A percentile compares a stretch with the other conserved stretches of the same genome.
These are phyloP conservation scores for Odontamblyopus rebecca DNA, from an alignment of 2,797 vertebrate species.

Conservation along the genomic window DNA sequence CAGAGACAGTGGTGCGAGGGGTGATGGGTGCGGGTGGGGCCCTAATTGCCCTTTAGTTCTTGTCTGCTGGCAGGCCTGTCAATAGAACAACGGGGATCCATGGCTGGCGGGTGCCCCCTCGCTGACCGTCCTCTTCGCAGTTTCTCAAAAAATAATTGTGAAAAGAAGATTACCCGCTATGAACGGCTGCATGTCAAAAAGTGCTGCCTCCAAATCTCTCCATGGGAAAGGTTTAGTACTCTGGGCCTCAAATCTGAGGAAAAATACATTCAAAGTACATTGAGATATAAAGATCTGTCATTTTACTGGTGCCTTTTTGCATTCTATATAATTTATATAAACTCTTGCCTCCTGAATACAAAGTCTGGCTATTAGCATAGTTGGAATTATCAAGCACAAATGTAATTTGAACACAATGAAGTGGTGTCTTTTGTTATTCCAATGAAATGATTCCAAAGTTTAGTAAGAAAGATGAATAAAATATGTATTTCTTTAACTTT, in stretches of 20 bases:
- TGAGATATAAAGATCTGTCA: neutral
- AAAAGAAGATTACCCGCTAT: conserved; percentile 22
- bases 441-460: neutral
- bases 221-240: neutral
- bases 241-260: neutral
- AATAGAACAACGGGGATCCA: conserved; percentile 56
- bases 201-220: neutral
- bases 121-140: conserved; percentile 17
- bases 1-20: conserved; percentile 37
- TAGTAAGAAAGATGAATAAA: neutral
- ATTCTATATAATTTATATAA: too few relatives aligned
- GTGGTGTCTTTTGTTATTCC: neutral
- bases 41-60: conserved; percentile 61
- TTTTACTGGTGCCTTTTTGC: too few relatives aligned
- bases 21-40: conserved; percentile 40
- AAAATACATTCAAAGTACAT: neutral
- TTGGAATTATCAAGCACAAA: neutral
- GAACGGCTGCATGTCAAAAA: neutral
- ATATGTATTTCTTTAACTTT: neutral
- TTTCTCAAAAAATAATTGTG: conserved; percentile 29
- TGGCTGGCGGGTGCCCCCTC: conserved; percentile 23
- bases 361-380: too few relatives aligned
- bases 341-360: too few relatives aligned
- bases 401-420: neutral
- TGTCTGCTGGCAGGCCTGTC: conserved; percentile 42